Base-by-base conservation (phyloP, 2,113 vertebrate genomes). In the Psilopogon haemacephalus region DNA sequence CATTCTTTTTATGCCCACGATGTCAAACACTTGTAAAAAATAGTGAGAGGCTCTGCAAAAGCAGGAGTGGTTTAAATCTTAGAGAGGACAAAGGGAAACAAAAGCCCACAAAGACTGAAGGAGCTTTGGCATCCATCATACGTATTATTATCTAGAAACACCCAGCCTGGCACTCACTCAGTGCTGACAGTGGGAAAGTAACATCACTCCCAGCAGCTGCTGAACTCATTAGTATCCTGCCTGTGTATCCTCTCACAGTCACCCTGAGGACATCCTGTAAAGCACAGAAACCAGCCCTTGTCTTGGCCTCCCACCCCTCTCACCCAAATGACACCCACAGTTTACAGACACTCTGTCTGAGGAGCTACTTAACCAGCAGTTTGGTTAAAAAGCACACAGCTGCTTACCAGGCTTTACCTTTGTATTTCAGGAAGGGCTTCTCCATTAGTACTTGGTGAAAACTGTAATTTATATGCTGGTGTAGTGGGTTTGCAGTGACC, bases 391-490 rank as follows among this genome's bases (percentile, higher is more conserved):
- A 78, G 15, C 55, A 63, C 68, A 46, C 56, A 89, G 84, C 84
- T 89, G 74, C 81, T 92, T 63, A 74, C 54, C 20, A 8, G 42
- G 48, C 42, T 85, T 89, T 79, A 93, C 84, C 84, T 91, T 77
- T 70, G 46, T 59, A 86, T 86, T 93, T 69, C 77, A 79, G 68
- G 64, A 92, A 54, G 0, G 2, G 50, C 6, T 12, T 58, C 63
- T 82, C 55, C 55, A 67, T 73, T 50, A 79, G 50, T 7, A 89
- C n/a, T 69, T 90, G 91, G 50, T 92, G 92, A 96, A 93, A 96
- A 95, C 63, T 24, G 8, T 69, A 85, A 95, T 95, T 94, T 94
- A 89, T 87, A 59, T n/a, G n/a, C n/a, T n/a, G n/a, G n/a, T n/a
- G n/a, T n/a, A n/a, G n/a, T n/a, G n/a, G n/a, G n/a, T n/a, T n/a